Percentiles rank a stretch among this genome's conserved stretches.
phyloP scores from a whole-genome alignment of 1,140 invertebrate species.

The Epicauta chinensis region DNA sequence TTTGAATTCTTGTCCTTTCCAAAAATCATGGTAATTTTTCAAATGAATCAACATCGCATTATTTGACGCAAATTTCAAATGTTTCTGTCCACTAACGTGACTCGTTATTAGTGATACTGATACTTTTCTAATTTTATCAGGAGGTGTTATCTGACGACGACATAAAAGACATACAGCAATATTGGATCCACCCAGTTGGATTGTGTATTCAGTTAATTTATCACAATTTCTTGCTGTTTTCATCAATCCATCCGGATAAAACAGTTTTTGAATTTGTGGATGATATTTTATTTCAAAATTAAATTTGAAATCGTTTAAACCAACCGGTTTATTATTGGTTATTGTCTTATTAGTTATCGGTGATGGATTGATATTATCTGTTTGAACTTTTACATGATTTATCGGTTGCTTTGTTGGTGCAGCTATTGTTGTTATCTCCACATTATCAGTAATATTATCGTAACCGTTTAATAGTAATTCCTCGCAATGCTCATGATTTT shows the following conservation, averaged over 20 bases:
- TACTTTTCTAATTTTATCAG: slow-evolving; percentile 4
- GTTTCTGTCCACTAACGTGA: slow-evolving; percentile 25
- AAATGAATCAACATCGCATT: slow-evolving; percentile 3
- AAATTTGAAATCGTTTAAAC: slow-evolving; percentile 5
- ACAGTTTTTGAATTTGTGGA: slow-evolving; percentile 3
- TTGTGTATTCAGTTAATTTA: slow-evolving; percentile 8
- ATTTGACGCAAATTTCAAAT: slow-evolving; percentile 16
- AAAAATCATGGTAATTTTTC: slow-evolving; percentile 25
- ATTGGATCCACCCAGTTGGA: slow-evolving; percentile 22
- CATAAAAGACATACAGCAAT: slow-evolving; percentile 26
- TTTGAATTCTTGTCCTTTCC: slow-evolving; percentile 17
- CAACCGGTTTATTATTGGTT: neutral
- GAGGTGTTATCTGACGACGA: slow-evolving; percentile 19
- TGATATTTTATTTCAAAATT: slow-evolving; percentile 6
- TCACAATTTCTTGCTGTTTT: neutral
- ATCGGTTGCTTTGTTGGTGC: slow-evolving; percentile 10
- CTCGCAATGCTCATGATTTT: slow-evolving; percentile 30
- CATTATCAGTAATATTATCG: slow-evolving; percentile 4
- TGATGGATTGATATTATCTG: neutral
- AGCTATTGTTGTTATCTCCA: slow-evolving; percentile 2
- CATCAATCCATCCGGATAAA: slow-evolving; percentile 4
- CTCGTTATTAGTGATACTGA: slow-evolving; percentile 4
- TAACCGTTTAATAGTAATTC: slow-evolving; percentile 15
- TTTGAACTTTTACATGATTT: slow-evolving; percentile 12
- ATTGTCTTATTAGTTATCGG: neutral